Evolutionary conservation across 2,888 invertebrate genomes (phyloP), one percentile per base, ranked within the genome.

Genomic region (Oxytorus armatus): DNA sequence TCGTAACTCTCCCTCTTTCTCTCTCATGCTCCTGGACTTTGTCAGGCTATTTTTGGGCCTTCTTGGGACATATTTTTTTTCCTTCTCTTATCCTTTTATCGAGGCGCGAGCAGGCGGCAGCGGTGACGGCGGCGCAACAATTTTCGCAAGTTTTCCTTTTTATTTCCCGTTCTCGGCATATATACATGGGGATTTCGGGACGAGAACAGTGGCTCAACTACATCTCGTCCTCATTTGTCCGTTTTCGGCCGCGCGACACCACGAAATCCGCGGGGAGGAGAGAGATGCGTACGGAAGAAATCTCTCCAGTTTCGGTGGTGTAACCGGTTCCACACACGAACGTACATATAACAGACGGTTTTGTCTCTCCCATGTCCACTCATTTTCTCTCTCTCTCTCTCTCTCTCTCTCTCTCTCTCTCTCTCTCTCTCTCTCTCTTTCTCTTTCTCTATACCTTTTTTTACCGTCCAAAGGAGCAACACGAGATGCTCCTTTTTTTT

Each of bases 301-400:
- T 89, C 89, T 87, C 87, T 90, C 89, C 89, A 88, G 88, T 90
- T 90, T 90, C 84, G 88, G 88, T 84, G 87, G 87, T 85, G 83
- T 81, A 89, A 90, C 90, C 90, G 90, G 90, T 90, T 88, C 84
- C 80, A 29, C 69, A 75, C 59, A 36, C 59, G 8, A 51, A 42
- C 44, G 42, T 39, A 49, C 11, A 39, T 25, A 61, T 53, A 63
- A 23, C 23, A 65, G 53, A 63, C 63, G n/a, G 49, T 53, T 72
- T 80, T 68, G 72, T 76, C 66, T 61, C 59, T 47, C 44, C 68
- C 39, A 49, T 76, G 47, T 73, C 59, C 61, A 53, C 11, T 42
- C 14, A 16, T 23, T 55, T n/a, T 55, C 4, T 29, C 8, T 18
- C 18, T 29, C 11, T 29, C 25, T 63, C 65, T 18, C 33, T 65